Evolutionary conservation across 53 echinoderm and acorn worm genomes (phyloP).

Genomic region (Luidia sarsii): DNA sequence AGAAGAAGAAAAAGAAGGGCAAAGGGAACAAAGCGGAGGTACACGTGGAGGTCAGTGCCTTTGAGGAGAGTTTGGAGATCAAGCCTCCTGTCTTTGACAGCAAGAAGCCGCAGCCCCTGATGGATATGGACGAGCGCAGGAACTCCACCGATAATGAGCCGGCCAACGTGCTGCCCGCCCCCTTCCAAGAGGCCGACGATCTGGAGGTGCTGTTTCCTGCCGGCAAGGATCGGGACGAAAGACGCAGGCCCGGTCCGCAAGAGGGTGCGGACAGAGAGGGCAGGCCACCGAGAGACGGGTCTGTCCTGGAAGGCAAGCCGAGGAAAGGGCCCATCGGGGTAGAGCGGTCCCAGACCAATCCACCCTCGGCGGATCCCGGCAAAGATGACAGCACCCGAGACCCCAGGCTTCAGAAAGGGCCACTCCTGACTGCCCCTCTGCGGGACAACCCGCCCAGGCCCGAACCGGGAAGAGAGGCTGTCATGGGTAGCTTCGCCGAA

Average conservation of each 20-base stretch:
- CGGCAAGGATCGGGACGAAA: constrained; percentile 33
- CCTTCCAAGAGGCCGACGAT: constrained; percentile 67
- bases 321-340: background rate
- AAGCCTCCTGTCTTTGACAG: constrained; percentile 32
- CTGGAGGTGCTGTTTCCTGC: constrained; percentile 35
- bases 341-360: too few relatives aligned
- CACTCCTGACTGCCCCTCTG: background rate
- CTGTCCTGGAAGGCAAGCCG: background rate
- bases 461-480: constrained; percentile 15
- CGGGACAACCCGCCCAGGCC: background rate
- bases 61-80: constrained; percentile 25
- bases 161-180: constrained; percentile 64
- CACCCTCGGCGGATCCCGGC: background rate
- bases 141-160: constrained; percentile 46
- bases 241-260: constrained; percentile 37
- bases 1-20: constrained; percentile 41
- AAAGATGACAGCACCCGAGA: constrained; percentile 2
- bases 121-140: constrained; percentile 70
- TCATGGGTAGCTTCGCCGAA: background rate
- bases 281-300: background rate
- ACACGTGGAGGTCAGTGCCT: constrained; percentile 10
- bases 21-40: constrained; percentile 21
- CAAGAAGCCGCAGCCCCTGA: constrained; percentile 37
- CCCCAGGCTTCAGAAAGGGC: constrained; percentile 15
- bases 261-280: background rate